These are phyloP conservation scores for Nasonovia ribisnigri DNA, from an alignment of 2,888 invertebrate species.

Conservation along the genomic window DNA sequence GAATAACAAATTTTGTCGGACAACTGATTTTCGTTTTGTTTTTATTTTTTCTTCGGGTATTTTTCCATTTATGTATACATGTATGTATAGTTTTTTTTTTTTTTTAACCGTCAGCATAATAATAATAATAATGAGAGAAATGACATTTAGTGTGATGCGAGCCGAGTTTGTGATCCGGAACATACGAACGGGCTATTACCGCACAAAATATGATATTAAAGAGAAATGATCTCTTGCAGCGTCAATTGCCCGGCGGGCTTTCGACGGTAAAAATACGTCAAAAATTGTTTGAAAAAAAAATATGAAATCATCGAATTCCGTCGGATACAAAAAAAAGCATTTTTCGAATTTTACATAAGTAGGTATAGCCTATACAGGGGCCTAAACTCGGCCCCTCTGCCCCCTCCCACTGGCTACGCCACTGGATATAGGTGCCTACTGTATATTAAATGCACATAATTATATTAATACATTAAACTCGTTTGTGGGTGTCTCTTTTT, in stretches of 20 bases:
- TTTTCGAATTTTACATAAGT: background rate
- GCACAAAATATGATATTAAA: slow-evolving; percentile 38
- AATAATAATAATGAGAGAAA: slow-evolving; percentile 36
- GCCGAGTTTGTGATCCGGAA: slow-evolving; percentile 38
- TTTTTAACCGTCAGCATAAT: slow-evolving; percentile 23
- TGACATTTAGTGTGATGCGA: slow-evolving; percentile 36
- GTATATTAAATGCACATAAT: background rate
- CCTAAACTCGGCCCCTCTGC: too few species aligned
- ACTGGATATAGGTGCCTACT: too few species aligned
- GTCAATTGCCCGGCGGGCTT: background rate
- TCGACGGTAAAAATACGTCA: background rate
- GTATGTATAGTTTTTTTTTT: background rate
- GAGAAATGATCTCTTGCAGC: slow-evolving; percentile 18
- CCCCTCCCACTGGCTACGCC: too few species aligned
- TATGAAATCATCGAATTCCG: background rate
- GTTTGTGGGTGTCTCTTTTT: background rate
- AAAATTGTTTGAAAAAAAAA: background rate
- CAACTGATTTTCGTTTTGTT: slow-evolving; percentile 23
- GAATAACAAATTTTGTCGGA: slow-evolving; percentile 35
- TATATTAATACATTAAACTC: background rate
- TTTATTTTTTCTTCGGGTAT: background rate
- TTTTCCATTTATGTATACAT: background rate
- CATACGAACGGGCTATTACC: slow-evolving; percentile 35
- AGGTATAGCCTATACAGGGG: too few species aligned
- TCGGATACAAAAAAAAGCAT: background rate